A percentile compares a stretch with the other conserved stretches of the same genome.
These are phyloP conservation scores for Tenthredo mesomela DNA, from an alignment of 2,888 invertebrate species.

Conservation along the genomic window DNA sequence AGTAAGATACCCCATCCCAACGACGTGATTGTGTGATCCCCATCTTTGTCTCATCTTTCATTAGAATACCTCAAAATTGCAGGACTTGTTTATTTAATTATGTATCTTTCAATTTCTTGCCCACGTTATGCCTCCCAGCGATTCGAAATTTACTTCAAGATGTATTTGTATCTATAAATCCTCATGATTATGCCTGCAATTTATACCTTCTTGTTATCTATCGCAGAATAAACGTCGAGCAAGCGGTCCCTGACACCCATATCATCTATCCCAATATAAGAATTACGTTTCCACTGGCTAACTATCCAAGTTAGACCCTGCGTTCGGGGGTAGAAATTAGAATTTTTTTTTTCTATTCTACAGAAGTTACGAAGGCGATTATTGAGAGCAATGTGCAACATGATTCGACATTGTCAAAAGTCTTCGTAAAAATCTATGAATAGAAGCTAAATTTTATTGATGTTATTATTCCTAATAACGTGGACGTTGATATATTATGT, in stretches of 20 bases:
- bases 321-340: not conserved
- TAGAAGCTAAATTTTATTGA: not conserved
- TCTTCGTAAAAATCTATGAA: not conserved
- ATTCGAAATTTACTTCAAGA: not conserved
- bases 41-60: not conserved
- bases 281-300: conserved; percentile 21
- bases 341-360: not conserved
- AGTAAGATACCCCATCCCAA: conserved; percentile 45
- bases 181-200: conserved; percentile 34
- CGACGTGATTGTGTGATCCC: conserved; percentile 48
- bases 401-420: not conserved
- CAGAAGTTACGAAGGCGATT: not conserved
- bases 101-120: conserved; percentile 12
- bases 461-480: conserved; percentile 11
- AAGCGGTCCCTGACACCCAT: conserved; percentile 35
- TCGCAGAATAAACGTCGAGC: conserved; percentile 20
- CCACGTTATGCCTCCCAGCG: not conserved
- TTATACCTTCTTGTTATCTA: not conserved
- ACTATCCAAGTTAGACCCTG: not conserved
- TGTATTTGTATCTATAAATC: not conserved
- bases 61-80: conserved; percentile 22
- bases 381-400: not conserved
- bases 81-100: not conserved
- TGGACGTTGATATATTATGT: conserved; percentile 35
- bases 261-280: conserved; percentile 36